Evolutionary conservation across 92 coral and sea anemone genomes (phyloP), one percentile per base, ranked within the genome.

Genomic region (Actinostola sp.): DNA sequence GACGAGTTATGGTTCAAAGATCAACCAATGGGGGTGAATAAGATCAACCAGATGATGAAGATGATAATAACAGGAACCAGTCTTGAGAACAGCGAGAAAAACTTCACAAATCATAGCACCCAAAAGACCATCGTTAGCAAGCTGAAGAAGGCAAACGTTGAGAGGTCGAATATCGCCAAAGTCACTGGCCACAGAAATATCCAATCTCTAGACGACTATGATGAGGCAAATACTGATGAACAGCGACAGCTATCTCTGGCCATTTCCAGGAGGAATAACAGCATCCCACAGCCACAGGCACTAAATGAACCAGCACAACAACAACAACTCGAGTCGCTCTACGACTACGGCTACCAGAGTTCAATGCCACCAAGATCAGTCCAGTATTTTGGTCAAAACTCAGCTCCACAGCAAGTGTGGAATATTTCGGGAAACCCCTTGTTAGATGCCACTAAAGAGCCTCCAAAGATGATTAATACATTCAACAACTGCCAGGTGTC

Each of bases 171-270:
- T 13, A 78, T 84, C 31, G 72, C 50, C 11, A 70, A 77, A 27
- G 48, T 77, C 15, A 77, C 84, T 16, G 72, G 81, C 11, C 85
- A 78, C 58, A 35, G 64, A 50, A 84, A 48, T 27, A 19, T 63
- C 10, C 84, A 84, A 57, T 84, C 88, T 27, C 53, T 77, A 20
- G 69, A 84, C 70, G 71, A 70, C 70, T 77, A 51, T 32, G 75
- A 84, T 36, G 77, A 78, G 20, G 84, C 46, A 15, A 53, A 73
- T 17, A 76, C 75, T 45, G 83, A 69, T 49, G 91, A 81, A 32
- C 79, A 81, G 53, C 38, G 61, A 69, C 20, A 60, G 34, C 65
- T 78, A 38, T 58, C 73, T n/a, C n/a, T n/a, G n/a, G n/a, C n/a
- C n/a, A n/a, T n/a, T n/a, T n/a, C n/a, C n/a, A n/a, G n/a, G n/a